Percentiles rank a stretch among this genome's conserved stretches.
These are phyloP conservation scores for Leptopilina clavipes DNA, from an alignment of 1,140 invertebrate species.

Conservation along the genomic window DNA sequence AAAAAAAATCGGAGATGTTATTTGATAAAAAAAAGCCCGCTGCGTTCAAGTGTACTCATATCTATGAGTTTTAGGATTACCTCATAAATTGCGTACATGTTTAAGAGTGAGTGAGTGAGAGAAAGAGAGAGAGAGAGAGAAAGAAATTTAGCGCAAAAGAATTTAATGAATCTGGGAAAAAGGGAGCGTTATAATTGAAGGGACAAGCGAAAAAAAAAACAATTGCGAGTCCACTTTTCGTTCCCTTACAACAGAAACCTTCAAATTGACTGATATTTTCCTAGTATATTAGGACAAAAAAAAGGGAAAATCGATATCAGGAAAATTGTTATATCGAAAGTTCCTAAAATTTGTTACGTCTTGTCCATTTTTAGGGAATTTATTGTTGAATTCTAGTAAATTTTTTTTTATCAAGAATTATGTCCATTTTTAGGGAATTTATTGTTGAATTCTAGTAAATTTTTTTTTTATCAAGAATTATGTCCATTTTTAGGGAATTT, in stretches of 20 bases:
- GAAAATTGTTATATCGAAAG: constrained; percentile 11
- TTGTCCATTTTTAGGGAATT: neutral
- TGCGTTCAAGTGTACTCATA: constrained; percentile 43
- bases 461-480: no score
- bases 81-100: neutral
- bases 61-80: constrained; percentile 32
- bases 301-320: neutral
- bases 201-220: constrained; percentile 2
- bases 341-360: neutral
- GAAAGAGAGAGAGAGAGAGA: neutral
- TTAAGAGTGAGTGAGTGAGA: neutral
- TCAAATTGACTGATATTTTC: neutral
- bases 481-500: neutral
- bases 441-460: no score
- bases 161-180: neutral
- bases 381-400: neutral
- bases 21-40: constrained; percentile 40
- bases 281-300: neutral
- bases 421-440: no score
- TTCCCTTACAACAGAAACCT: neutral
- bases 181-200: neutral
- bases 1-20: constrained; percentile 3
- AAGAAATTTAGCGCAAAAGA: neutral
- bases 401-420: no score
- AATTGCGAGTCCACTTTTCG: constrained; percentile 3